Evolutionary conservation across 2,113 vertebrate genomes (phyloP).

Genomic region (Onychostoma macrolepis): DNA sequence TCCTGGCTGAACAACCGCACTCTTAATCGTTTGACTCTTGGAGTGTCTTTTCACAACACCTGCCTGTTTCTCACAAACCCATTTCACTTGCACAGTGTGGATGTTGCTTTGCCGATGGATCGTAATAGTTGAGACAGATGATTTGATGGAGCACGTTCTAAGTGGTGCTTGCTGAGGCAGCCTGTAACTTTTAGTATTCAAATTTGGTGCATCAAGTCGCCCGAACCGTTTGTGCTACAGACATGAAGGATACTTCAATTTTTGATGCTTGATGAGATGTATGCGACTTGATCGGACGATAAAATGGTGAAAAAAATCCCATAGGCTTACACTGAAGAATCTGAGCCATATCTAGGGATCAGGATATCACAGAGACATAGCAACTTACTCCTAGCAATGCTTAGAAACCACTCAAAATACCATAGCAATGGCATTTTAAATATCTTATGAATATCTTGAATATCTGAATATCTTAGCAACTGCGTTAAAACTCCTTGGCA

Average conservation of each 20-base stretch:
- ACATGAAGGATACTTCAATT: not conserved
- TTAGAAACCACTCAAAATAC: not conserved
- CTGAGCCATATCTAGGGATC: not conserved
- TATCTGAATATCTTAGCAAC: not conserved
- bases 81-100: slow-evolving; percentile 58
- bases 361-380: not conserved
- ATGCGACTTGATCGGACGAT: not conserved
- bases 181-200: not conserved
- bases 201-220: not conserved
- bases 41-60: slow-evolving; percentile 71
- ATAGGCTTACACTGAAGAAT: not conserved
- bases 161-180: not conserved
- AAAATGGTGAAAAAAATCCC: not conserved
- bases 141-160: not conserved
- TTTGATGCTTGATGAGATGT: not conserved
- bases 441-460: no score
- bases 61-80: slow-evolving; percentile 63
- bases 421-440: not conserved
- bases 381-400: not conserved
- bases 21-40: slow-evolving; percentile 75
- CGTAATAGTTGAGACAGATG: not conserved
- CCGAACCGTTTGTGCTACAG: not conserved
- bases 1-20: slow-evolving; percentile 67
- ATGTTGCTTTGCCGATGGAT: slow-evolving; percentile 65
- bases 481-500: not conserved